phyloP scores from a whole-genome alignment of 2,113 vertebrate species.

The Gnathonemus echidnorhynchus region DNA sequence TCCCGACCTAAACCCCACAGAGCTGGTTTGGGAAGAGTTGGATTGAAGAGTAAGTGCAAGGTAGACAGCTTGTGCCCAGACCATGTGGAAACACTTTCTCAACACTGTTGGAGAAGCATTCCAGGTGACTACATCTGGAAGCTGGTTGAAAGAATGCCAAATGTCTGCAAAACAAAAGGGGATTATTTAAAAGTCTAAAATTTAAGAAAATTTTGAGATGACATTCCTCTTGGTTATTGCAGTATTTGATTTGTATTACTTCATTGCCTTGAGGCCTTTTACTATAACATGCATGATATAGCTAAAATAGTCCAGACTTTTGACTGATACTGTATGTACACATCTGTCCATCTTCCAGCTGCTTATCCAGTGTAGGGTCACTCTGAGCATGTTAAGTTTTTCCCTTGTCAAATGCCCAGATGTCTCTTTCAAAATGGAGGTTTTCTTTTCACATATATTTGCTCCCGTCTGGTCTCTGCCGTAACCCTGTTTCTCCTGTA shows the following conservation, averaged over 20 bases:
- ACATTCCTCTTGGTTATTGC: background rate
- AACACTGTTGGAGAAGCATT: background rate
- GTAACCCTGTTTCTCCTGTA: background rate
- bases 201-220: background rate
- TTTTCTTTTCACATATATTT: background rate
- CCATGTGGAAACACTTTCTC: background rate
- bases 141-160: background rate
- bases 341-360: background rate
- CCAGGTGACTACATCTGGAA: background rate
- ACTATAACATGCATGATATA: background rate
- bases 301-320: background rate
- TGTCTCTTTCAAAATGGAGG: background rate
- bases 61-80: background rate
- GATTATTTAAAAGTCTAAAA: background rate
- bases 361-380: background rate
- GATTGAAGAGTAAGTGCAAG: background rate
- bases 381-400: background rate
- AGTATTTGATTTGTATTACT: background rate
- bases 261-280: background rate
- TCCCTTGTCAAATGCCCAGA: background rate
- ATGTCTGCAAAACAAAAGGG: background rate
- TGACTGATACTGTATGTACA: background rate
- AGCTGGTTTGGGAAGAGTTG: background rate
- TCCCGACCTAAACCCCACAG: background rate
- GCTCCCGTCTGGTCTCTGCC: background rate